These are phyloP conservation scores for Drosophila orena DNA, from an alignment of 1,140 invertebrate genomes.

Conservation along the genomic window DNA sequence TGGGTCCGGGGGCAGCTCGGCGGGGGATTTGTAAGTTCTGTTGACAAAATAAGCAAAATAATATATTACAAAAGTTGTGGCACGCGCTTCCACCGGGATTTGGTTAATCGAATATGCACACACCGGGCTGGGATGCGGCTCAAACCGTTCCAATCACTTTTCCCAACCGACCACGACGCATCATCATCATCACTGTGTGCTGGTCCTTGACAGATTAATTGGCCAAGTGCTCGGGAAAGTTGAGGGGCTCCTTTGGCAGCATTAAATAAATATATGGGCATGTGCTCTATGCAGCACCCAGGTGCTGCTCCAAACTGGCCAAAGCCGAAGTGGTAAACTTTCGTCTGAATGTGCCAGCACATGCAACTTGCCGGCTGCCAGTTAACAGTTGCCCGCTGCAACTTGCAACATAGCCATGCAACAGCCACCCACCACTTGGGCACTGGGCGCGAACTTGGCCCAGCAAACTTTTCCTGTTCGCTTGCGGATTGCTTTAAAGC, in stretches of 20 bases:
- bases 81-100: conserved; percentile 53
- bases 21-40: conserved; percentile 64
- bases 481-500: conserved; percentile 39
- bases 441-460: conserved; percentile 39
- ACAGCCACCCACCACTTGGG: conserved; percentile 32
- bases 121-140: conserved; percentile 12
- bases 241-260: conserved; percentile 32
- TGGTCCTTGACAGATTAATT: conserved; percentile 68
- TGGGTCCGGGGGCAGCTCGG: conserved; percentile 2
- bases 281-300: conserved; percentile 38
- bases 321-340: conserved; percentile 60
- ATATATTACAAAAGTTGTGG: conserved; percentile 73
- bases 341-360: conserved; percentile 39
- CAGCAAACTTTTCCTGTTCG: conserved; percentile 43
- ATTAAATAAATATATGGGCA: conserved; percentile 37
- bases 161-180: conserved; percentile 17
- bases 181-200: conserved; percentile 33
- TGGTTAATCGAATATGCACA: conserved; percentile 75
- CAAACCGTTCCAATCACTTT: conserved; percentile 21
- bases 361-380: conserved; percentile 32
- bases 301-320: conserved; percentile 32
- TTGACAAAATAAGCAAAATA: conserved; percentile 78
- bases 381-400: neutral
- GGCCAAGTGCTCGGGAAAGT: conserved; percentile 46
- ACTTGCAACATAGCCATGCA: conserved; percentile 25